Percentiles rank a stretch among this genome's conserved stretches.
Evolutionary conservation across 2,888 invertebrate genomes (phyloP).

Genomic region (Clepsis dumicolana): DNA sequence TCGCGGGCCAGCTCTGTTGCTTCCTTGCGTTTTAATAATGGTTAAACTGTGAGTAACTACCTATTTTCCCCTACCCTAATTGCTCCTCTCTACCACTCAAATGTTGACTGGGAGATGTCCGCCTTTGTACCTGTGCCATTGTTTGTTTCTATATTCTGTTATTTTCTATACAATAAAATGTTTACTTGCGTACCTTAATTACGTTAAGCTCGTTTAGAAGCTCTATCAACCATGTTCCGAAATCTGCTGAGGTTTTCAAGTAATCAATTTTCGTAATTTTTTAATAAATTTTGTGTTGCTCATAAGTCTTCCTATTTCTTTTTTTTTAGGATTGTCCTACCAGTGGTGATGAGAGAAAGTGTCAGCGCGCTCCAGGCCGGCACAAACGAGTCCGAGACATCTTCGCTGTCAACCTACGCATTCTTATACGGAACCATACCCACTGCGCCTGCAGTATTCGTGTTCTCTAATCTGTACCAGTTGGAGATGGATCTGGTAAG

Average conservation of each 20-base stretch:
- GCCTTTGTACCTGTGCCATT: no score
- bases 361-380: constrained; percentile 92
- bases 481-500: constrained; percentile 94
- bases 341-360: constrained; percentile 94
- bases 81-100: no score
- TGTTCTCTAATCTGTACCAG: constrained; percentile 95
- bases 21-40: constrained; percentile 95
- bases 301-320: constrained; percentile 36
- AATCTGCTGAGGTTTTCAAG: no score
- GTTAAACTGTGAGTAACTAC: constrained; percentile 92
- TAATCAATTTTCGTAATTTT: no score
- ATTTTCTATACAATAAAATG: no score
- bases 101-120: no score
- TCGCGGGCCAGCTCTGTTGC: constrained; percentile 91
- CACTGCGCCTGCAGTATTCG: constrained; percentile 97
- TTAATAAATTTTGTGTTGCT: no score
- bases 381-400: constrained; percentile 89
- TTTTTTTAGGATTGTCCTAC: constrained; percentile 90
- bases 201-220: no score
- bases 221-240: no score
- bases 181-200: no score
- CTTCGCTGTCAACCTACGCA: constrained; percentile 95
- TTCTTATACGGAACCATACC: constrained; percentile 98
- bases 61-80: no score
- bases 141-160: no score